These are phyloP conservation scores for Vespertilio murinus DNA, from an alignment of 2,797 vertebrate species.

Conservation along the genomic window DNA sequence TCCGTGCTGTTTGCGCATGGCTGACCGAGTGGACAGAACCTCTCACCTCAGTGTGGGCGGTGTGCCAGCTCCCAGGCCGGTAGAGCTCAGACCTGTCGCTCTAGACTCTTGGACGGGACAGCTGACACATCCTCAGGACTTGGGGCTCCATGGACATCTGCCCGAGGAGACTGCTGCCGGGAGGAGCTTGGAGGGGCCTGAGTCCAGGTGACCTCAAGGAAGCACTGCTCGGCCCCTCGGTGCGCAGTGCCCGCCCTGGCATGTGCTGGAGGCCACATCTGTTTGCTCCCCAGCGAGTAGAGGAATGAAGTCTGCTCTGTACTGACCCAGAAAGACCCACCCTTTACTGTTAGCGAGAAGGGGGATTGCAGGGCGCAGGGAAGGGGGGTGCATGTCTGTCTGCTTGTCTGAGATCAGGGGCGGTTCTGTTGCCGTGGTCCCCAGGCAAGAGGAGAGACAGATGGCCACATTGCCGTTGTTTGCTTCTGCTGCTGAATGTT, in stretches of 20 bases:
- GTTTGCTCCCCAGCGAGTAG: neutral
- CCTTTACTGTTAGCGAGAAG: neutral
- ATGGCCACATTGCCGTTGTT: neutral
- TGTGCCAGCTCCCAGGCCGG: neutral
- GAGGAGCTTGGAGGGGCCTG: neutral
- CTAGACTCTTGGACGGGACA: neutral
- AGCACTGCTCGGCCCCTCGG: neutral
- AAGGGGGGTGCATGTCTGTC: too few relatives aligned
- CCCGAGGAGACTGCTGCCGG: neutral
- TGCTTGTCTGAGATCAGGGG: neutral
- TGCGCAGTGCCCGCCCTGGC: neutral
- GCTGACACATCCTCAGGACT: neutral
- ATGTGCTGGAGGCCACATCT: neutral
- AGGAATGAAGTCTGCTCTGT: neutral
- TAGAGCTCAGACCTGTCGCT: neutral
- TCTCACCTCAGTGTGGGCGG: neutral
- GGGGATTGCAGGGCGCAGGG: neutral
- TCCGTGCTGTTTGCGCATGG: accelerated
- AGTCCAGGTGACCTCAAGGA: neutral
- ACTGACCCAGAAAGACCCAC: neutral
- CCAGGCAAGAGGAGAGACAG: neutral
- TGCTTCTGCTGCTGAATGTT: neutral
- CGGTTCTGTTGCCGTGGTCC: neutral
- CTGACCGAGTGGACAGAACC: neutral
- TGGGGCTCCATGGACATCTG: neutral